These are phyloP conservation scores for Choristoneura rosaceana DNA, from an alignment of 2,888 invertebrate genomes.

Conservation along the genomic window DNA sequence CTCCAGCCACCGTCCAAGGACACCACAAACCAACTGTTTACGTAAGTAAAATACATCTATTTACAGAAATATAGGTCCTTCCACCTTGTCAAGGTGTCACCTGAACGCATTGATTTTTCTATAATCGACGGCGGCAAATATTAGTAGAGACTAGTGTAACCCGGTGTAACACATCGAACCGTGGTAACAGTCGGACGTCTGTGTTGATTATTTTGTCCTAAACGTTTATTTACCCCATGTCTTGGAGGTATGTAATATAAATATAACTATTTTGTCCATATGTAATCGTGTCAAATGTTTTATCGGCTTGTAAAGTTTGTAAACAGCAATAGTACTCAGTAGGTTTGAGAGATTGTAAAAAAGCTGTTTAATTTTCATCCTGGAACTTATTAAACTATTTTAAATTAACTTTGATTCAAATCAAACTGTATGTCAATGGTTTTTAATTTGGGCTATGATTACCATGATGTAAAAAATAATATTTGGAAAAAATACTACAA, in stretches of 20 bases:
- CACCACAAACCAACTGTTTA: constrained; percentile 36
- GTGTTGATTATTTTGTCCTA: background rate
- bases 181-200: background rate
- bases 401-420: too few relatives aligned
- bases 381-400: background rate
- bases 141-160: constrained; percentile 49
- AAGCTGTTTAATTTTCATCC: background rate
- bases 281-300: constrained; percentile 2
- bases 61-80: background rate
- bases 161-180: constrained; percentile 9
- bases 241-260: background rate
- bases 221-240: background rate
- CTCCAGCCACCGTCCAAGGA: constrained; percentile 60
- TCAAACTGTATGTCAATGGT: too few relatives aligned
- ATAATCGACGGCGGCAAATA: constrained; percentile 65
- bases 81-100: constrained; percentile 41
- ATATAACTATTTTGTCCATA: background rate
- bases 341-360: background rate
- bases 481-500: too few relatives aligned
- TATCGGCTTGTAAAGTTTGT: constrained; percentile 26
- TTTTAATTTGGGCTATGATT: too few relatives aligned
- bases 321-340: constrained; percentile 37
- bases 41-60: constrained; percentile 40
- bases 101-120: constrained; percentile 71
- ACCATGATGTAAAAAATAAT: too few relatives aligned